Evolutionary conservation across 2,113 vertebrate species (phyloP).

Genomic region (Phrynosoma blainvillii): DNA sequence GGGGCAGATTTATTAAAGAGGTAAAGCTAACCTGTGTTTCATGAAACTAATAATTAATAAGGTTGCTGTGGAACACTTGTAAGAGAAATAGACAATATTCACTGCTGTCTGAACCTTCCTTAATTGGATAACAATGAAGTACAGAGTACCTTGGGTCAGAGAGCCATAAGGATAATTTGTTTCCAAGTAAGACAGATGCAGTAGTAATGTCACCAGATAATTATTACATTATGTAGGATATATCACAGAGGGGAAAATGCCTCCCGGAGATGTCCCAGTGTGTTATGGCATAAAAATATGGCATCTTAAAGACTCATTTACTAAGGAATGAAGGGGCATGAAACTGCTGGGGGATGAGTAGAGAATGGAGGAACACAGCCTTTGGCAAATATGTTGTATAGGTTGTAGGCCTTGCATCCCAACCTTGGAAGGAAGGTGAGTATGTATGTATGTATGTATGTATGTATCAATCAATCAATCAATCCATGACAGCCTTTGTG

Average conservation of each 20-base stretch:
- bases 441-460: too few relatives aligned
- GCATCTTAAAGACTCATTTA: too few relatives aligned
- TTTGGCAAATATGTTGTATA: too few relatives aligned
- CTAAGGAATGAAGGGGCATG: too few relatives aligned
- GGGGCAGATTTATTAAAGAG: slow-evolving; percentile 72
- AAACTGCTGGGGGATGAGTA: too few relatives aligned
- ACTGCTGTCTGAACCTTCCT: slow-evolving; percentile 59
- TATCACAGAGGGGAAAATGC: slow-evolving; percentile 21
- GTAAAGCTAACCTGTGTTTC: slow-evolving; percentile 72
- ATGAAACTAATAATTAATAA: slow-evolving; percentile 74
- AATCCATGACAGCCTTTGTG: too few relatives aligned
- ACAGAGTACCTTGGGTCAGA: slow-evolving; percentile 62
- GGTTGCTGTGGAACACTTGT: slow-evolving; percentile 71
- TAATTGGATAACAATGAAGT: slow-evolving; percentile 71
- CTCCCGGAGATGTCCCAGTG: too few relatives aligned
- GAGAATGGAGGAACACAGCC: too few relatives aligned
- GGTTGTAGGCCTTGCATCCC: too few relatives aligned
- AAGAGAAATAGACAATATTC: slow-evolving; percentile 69
- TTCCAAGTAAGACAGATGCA: slow-evolving; percentile 45
- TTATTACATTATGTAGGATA: slow-evolving; percentile 43
- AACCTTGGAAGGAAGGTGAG: too few relatives aligned
- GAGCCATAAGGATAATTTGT: slow-evolving; percentile 59
- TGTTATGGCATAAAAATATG: too few relatives aligned
- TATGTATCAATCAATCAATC: too few relatives aligned
- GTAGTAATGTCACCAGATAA: slow-evolving; percentile 53